phyloP scores from a whole-genome alignment of 2,888 invertebrate species.

The Notocelia uddmanniana region DNA sequence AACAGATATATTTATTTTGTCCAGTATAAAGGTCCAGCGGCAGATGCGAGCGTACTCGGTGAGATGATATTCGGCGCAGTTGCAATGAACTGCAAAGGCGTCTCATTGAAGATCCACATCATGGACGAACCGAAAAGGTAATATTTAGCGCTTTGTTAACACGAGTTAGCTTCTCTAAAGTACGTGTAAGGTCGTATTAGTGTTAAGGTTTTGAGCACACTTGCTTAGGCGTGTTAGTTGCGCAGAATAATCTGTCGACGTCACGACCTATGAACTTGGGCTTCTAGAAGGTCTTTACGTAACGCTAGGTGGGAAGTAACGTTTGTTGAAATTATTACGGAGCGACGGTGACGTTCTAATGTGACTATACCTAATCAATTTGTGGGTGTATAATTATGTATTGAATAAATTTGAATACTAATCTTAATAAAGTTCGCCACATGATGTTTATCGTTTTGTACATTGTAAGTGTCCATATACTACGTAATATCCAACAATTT shows the following conservation, averaged over 20 bases:
- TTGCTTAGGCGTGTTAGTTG: not conserved
- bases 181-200: conserved; percentile 1
- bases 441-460: not conserved
- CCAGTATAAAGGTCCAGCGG: conserved; percentile 88
- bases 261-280: conserved; percentile 5
- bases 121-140: conserved; percentile 84
- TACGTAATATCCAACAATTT: no score
- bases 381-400: not conserved
- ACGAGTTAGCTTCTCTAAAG: no score
- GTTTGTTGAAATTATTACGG: not conserved
- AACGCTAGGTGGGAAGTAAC: not conserved
- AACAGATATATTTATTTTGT: conserved; percentile 53
- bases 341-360: not conserved
- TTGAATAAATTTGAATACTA: not conserved
- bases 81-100: conserved; percentile 94
- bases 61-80: conserved; percentile 98
- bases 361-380: not conserved
- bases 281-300: not conserved
- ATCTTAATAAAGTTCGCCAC: not conserved
- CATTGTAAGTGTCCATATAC: no score
- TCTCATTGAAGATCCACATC: conserved; percentile 94
- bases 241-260: not conserved
- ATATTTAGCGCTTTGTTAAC: conserved; percentile 17
- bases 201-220: not conserved
- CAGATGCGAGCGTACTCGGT: conserved; percentile 91